Conservation (phyloP, 2,113 vertebrate genomes). For the Leiothrix lutea region DNA sequence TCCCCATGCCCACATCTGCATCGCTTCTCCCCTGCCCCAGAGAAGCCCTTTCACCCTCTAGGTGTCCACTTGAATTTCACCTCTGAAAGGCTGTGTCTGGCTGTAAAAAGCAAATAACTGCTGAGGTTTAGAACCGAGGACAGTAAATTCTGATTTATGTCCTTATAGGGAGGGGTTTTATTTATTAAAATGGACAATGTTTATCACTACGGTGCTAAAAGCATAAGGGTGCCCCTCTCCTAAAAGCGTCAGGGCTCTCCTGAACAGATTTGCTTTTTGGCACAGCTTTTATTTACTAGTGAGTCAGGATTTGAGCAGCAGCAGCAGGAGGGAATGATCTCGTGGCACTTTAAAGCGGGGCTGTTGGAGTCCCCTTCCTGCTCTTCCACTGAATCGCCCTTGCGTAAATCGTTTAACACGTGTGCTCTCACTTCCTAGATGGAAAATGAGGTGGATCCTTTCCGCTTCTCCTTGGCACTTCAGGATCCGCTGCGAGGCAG, state of each 20-base stretch:
- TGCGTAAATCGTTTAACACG: background rate
- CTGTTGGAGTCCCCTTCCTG: background rate
- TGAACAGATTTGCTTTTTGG: background rate
- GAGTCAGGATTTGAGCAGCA: background rate
- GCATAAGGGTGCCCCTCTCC: background rate
- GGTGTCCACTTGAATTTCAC: background rate
- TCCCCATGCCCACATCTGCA: background rate
- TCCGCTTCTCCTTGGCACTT: background rate
- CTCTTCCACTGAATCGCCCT: background rate
- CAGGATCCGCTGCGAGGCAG: background rate
- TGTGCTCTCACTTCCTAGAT: slow-evolving; percentile 41
- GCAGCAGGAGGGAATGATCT: background rate
- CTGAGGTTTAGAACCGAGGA: background rate
- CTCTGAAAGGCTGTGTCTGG: background rate
- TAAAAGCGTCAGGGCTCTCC: background rate
- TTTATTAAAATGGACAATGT: fast-evolving
- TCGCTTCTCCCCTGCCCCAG: background rate
- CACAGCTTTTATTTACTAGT: background rate
- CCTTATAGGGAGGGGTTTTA: fast-evolving
- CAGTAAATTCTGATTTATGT: background rate
- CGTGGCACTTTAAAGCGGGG: background rate
- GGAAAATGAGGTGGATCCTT: slow-evolving; percentile 33
- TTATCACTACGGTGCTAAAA: background rate
- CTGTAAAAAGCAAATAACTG: background rate
- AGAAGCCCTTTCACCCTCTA: background rate